These are phyloP conservation scores for Andrena praecox DNA, from an alignment of 2,888 invertebrate species.

Conservation along the genomic window DNA sequence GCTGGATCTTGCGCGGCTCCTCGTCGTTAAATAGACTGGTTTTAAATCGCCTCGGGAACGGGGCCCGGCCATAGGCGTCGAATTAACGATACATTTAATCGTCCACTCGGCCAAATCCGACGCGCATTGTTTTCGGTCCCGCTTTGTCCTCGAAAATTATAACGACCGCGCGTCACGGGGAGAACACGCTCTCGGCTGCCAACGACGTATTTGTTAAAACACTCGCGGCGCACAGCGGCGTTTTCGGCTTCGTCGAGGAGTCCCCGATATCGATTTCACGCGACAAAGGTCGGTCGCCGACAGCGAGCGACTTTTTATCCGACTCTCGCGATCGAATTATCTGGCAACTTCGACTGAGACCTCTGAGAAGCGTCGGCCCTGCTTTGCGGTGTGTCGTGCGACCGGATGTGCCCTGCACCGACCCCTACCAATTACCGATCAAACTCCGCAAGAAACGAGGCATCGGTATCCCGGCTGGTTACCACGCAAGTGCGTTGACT, in stretches of 20 bases:
- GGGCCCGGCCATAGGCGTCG: not conserved
- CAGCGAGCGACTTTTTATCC: not conserved
- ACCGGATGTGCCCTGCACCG: no score
- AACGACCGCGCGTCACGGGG: not conserved
- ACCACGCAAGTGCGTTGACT: not conserved
- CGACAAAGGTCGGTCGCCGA: not conserved
- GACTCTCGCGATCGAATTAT: no score
- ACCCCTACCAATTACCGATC: no score
- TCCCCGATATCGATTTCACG: not conserved
- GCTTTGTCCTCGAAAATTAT: slow-evolving; percentile 6
- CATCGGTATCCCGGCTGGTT: no score
- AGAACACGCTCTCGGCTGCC: slow-evolving; percentile 20
- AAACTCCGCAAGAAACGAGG: no score
- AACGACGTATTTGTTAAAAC: slow-evolving; percentile 19
- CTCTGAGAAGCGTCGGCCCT: not conserved
- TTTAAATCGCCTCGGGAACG: slow-evolving; percentile 27
- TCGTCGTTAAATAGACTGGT: slow-evolving; percentile 45
- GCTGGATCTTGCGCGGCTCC: slow-evolving; percentile 23
- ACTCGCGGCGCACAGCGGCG: not conserved
- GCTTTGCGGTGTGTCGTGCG: no score
- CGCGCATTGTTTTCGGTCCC: not conserved
- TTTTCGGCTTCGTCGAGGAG: not conserved
- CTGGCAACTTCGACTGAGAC: slow-evolving; percentile 1
- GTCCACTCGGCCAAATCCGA: no score
- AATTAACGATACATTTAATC: no score